Conservation (phyloP, 2,888 invertebrate species). For the Cetonia aurata region DNA sequence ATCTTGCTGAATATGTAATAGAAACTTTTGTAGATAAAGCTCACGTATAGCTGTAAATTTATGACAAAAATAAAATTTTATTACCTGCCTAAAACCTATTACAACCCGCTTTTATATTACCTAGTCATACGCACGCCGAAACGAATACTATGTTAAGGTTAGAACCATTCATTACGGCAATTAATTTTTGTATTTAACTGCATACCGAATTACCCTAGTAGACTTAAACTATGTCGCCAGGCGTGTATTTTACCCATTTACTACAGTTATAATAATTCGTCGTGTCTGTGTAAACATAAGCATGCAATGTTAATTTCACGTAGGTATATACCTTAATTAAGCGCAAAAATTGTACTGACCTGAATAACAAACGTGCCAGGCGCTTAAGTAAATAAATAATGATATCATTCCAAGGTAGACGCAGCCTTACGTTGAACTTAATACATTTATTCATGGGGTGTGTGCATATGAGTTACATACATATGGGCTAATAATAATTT, state of each 20-base stretch:
- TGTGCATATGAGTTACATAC: neutral
- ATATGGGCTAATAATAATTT: constrained; percentile 22
- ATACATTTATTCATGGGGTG: constrained; percentile 30
- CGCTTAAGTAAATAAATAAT: constrained; percentile 27
- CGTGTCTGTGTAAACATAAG: constrained; percentile 13
- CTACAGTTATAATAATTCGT: constrained; percentile 20
- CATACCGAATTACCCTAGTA: neutral
- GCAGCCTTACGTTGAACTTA: constrained; percentile 25
- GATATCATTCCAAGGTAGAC: constrained; percentile 25
- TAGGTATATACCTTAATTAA: constrained; percentile 15
- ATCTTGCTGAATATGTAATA: neutral
- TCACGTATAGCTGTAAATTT: no score
- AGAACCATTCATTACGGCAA: neutral
- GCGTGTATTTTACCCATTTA: constrained; percentile 4
- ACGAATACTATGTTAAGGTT: constrained; percentile 7
- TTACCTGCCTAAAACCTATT: no score
- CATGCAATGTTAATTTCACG: constrained; percentile 20
- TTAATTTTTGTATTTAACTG: constrained; percentile 1
- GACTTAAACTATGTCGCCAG: constrained; percentile 3
- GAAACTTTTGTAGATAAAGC: no score
- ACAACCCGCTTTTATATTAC: constrained; percentile 6
- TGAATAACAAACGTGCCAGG: constrained; percentile 25
- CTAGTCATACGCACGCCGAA: neutral
- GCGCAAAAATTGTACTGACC: constrained; percentile 27
- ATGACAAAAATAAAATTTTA: no score